Base-by-base conservation (phyloP, 1,140 invertebrate genomes). In the Drosophila sp. region DNA sequence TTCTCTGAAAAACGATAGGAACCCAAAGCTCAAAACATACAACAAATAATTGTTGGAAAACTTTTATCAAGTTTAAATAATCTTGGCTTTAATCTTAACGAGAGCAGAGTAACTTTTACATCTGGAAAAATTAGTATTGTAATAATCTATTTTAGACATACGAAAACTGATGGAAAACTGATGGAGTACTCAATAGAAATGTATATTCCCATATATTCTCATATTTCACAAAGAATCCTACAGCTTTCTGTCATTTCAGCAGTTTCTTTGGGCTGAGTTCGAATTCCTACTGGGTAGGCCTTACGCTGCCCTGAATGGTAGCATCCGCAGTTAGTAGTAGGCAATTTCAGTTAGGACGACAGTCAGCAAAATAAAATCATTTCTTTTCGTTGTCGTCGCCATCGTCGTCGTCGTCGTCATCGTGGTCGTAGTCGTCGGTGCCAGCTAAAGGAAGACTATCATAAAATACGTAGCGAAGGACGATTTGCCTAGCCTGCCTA, bases 351-450 rank as follows among this genome's bases (percentile, higher is more conserved):
- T 87, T 77, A 83, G 83, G 76, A 83, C 84, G 83, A 80, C 84
- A 83, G 83, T 86, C 83, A 86, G 83, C 83, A 86, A 71, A 86
- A 86, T 86, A 73, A 87, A 86, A 86, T 86, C 66, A 86, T 87
- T 87, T 79, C 76, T 83, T 67, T 73, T 38, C 56, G 44, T 63
- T 41, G 72, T 74, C 33, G 72, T 35, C 62, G 50, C 55, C 40
- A n/a, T 35, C 41, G 29, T 41, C 55, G 44, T 30, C 72, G 66
- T 54, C 57, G 56, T 60, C 47, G 69, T 70, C 40, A 47, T 25
- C 62, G 47, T n/a, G 38, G 47, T 35, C 32, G 41, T 17, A 30
- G 33, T 8, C 33, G 35, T 38, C 47, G 8, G 25, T 76, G 73
- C 27, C 54, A 70, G 66, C 40, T 60, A 70, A 68, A 80, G 76